Percentiles rank a stretch among this genome's conserved stretches.
These are phyloP conservation scores for Gallinago jamesoni DNA, from an alignment of 2,113 vertebrate species.

Conservation along the genomic window DNA sequence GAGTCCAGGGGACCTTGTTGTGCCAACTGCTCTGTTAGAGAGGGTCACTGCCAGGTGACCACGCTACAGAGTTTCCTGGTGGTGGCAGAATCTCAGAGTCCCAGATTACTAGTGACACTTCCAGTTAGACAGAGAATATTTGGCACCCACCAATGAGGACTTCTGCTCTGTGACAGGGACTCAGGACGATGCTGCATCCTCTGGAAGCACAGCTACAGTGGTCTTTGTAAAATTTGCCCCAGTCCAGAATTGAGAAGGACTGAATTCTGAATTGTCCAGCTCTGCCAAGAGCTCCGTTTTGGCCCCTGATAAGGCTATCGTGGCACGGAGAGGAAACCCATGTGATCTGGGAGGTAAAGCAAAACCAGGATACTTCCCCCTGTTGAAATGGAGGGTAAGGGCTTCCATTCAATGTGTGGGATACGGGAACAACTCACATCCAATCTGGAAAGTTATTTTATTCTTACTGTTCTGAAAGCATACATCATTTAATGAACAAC, in stretches of 20 bases:
- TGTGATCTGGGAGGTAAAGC: neutral
- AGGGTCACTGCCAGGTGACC: neutral
- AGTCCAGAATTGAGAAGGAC: neutral
- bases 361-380: neutral
- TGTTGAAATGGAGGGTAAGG: neutral
- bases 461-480: neutral
- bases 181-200: neutral
- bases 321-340: neutral
- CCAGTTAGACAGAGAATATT: neutral
- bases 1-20: neutral
- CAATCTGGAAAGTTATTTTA: neutral
- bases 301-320: neutral
- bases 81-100: neutral
- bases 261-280: neutral
- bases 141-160: fast-evolving
- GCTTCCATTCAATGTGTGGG: neutral
- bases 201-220: neutral
- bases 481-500: neutral
- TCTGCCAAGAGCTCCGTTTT: neutral
- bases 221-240: neutral
- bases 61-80: neutral
- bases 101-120: neutral
- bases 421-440: neutral
- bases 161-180: neutral
- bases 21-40: neutral